Conservation (phyloP, 2,888 invertebrate species). For the Syritta pipiens region DNA sequence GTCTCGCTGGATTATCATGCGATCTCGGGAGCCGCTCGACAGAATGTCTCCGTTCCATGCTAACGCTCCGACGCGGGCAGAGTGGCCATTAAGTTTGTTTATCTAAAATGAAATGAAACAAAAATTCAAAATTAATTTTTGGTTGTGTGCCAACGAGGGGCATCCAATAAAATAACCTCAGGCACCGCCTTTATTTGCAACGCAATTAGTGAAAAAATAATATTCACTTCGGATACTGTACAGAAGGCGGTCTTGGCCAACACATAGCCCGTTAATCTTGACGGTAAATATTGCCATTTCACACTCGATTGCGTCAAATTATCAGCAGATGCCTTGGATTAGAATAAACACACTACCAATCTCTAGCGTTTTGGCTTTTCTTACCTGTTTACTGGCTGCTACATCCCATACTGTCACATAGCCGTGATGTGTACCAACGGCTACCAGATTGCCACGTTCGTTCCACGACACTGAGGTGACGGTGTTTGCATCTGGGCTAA, state of each 20-base stretch:
- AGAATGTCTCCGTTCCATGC: constrained; percentile 99
- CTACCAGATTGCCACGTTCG: constrained; percentile 96
- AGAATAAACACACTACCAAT: constrained; percentile 38
- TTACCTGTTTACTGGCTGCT: constrained; percentile 91
- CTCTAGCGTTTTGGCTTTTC: constrained; percentile 47
- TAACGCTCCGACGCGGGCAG: constrained; percentile 94
- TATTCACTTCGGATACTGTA: constrained; percentile 21
- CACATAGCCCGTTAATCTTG: constrained; percentile 26
- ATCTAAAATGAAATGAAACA: constrained; percentile 81
- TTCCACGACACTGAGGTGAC: constrained; percentile 99
- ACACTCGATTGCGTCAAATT: constrained; percentile 53
- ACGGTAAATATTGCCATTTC: constrained; percentile 39
- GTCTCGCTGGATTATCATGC: constrained; percentile 95
- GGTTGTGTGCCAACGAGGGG: neutral
- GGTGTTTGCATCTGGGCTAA: constrained; percentile 94
- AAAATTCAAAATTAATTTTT: constrained; percentile 1
- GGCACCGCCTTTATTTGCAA: neutral
- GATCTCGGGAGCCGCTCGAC: constrained; percentile 96
- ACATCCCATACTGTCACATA: constrained; percentile 99
- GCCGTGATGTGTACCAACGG: constrained; percentile 98
- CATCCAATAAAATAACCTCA: neutral
- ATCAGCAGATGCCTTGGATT: constrained; percentile 2
- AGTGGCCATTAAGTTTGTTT: constrained; percentile 93
- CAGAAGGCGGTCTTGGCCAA: constrained; percentile 39
- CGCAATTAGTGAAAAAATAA: too few relatives aligned